Evolutionary conservation across 2,888 invertebrate species (phyloP).

Genomic region (Lithophane socia): DNA sequence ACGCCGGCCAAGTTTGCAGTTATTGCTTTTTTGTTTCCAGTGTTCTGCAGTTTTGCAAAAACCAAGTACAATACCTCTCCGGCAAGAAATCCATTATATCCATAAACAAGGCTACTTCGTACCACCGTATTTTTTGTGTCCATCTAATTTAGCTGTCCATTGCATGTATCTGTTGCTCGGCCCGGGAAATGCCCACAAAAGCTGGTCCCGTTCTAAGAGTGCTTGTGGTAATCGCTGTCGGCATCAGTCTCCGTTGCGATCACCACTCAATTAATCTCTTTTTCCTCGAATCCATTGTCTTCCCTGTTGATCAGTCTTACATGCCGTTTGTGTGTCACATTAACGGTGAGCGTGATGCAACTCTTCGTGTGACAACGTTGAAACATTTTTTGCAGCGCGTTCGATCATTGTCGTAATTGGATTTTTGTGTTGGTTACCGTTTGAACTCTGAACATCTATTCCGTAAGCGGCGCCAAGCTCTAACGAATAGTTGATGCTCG

Average conservation of each 20-base stretch:
- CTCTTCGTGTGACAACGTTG: conserved; percentile 75
- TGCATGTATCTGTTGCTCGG: conserved; percentile 70
- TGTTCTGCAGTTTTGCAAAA: conserved; percentile 64
- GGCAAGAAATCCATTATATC: conserved; percentile 71
- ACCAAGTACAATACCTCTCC: conserved; percentile 58
- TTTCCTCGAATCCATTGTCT: conserved; percentile 80
- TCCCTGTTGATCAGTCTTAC: conserved; percentile 71
- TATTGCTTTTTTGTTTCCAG: conserved; percentile 52
- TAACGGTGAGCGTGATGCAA: conserved; percentile 81
- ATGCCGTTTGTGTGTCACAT: conserved; percentile 69
- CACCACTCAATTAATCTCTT: conserved; percentile 77
- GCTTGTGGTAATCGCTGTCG: conserved; percentile 82
- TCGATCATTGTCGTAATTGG: conserved; percentile 71
- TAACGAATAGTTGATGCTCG: conserved; percentile 60
- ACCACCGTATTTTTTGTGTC: conserved; percentile 73
- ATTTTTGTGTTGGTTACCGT: conserved; percentile 73
- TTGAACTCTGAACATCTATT: conserved; percentile 68
- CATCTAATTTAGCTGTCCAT: conserved; percentile 73
- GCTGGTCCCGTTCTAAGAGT: conserved; percentile 82
- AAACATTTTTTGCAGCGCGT: conserved; percentile 70
- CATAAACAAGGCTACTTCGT: conserved; percentile 70
- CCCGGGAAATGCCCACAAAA: conserved; percentile 77
- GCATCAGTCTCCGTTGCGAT: conserved; percentile 73
- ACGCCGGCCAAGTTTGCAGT: conserved; percentile 48
- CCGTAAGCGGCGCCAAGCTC: conserved; percentile 65